Evolutionary conservation across 2,888 invertebrate genomes (phyloP), one percentile per base, ranked within the genome.

Genomic region (Acronicta aceris): DNA sequence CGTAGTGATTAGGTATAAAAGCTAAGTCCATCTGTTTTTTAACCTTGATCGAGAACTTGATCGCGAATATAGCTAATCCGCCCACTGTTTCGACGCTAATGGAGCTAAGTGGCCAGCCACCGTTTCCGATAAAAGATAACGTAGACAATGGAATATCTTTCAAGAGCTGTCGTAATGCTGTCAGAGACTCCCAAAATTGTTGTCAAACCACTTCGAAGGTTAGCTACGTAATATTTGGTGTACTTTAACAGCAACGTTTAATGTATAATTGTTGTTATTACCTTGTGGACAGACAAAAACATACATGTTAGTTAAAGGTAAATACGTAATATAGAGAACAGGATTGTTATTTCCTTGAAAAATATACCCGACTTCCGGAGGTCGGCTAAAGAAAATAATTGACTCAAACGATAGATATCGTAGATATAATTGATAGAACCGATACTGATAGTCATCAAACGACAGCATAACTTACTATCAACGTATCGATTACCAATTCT

Each of bases 11-110:
- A 61, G 59, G 36, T 38, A 65, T 71, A 67, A 30, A 59, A 54
- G 15, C 21, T 9, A 13, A 0, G 8, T 27, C 46, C 16, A 59
- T 65, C 74, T 71, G 52, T 64, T 65, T 77, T 62, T 53, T 25
- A 65, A 59, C 83, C 82, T 83, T 84, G 81, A 65, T 61, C 69
- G 42, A 75, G 72, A 81, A 81, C 78, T 77, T 72, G 78, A 65
- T 76, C 69, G 67, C 52, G 59, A 74, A 71, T 67, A 25, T 53
- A 17, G 16, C 25, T 71, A 47, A 74, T 61, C 71, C 79, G 61
- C 81, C 79, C 74, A 83, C 85, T 65, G 3, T 30, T 17, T 49
- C 48, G 41, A 52, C 54, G 45, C 63, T 74, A 72, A 61, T 75
- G 64, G 54, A 48, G 16, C 51, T 50, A 21, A 21, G 43, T 46